These are phyloP conservation scores for Zalophus californianus DNA, from an alignment of 2,797 vertebrate genomes.

Conservation along the genomic window DNA sequence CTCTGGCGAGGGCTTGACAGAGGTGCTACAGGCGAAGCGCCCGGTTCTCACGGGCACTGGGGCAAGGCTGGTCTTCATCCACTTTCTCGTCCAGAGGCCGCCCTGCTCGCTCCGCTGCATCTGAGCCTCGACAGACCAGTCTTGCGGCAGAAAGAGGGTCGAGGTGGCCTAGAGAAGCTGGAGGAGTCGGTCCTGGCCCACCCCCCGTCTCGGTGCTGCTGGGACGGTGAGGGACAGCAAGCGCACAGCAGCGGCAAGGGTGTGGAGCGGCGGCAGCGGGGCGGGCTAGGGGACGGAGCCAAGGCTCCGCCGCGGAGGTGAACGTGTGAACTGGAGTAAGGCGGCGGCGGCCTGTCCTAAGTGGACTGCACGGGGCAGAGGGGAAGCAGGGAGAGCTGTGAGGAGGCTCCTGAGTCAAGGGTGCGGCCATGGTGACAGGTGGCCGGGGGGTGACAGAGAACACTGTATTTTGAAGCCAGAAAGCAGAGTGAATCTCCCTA, in stretches of 20 bases:
- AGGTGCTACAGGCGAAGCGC: rapidly evolving
- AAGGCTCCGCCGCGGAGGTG: background rate
- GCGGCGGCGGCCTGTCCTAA: too few relatives aligned
- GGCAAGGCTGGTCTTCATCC: background rate
- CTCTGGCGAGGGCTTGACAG: too few relatives aligned
- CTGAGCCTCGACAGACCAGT: too few relatives aligned
- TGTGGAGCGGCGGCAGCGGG: too few relatives aligned
- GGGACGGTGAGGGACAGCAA: background rate
- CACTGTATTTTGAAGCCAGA: background rate
- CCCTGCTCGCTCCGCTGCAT: background rate
- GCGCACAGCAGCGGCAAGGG: background rate
- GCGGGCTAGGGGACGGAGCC: background rate
- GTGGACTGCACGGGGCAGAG: rapidly evolving
- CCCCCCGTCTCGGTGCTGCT: background rate
- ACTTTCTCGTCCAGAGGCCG: rapidly evolving
- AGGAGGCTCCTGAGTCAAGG: background rate
- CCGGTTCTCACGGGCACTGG: background rate
- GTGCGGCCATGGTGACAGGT: background rate
- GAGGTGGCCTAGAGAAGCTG: background rate
- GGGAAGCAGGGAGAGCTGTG: too few relatives aligned
- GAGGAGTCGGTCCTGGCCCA: background rate
- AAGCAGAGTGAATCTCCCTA: background rate
- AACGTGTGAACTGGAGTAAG: rapidly evolving
- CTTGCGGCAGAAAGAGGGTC: background rate
- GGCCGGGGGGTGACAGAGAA: background rate